phyloP scores from a whole-genome alignment of 1,140 invertebrate genomes.

The Lerema accius region DNA sequence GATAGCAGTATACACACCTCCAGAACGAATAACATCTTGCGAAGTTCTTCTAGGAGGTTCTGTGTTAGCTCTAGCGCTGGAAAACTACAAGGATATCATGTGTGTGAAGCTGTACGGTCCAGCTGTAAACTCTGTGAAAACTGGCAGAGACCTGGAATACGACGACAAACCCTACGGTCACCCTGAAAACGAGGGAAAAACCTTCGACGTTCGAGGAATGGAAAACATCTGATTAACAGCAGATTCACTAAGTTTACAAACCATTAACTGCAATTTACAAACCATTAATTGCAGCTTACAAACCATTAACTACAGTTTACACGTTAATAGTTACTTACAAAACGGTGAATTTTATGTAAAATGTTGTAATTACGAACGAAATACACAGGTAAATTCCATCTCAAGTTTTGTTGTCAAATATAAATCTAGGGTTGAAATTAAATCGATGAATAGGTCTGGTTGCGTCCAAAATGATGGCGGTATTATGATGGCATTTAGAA shows the following conservation, averaged over 20 bases:
- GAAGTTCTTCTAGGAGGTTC: conserved; percentile 89
- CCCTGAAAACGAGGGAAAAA: conserved; percentile 74
- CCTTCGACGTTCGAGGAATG: conserved; percentile 78
- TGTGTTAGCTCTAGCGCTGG: conserved; percentile 87
- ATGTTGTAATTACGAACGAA: too few species aligned
- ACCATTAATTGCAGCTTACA: background rate
- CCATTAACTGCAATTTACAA: background rate
- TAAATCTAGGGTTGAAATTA: too few species aligned
- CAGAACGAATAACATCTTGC: conserved; percentile 88
- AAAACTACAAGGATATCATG: conserved; percentile 84
- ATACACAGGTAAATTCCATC: too few species aligned
- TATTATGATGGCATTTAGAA: too few species aligned
- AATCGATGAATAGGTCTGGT: background rate
- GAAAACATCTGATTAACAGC: conserved; percentile 54
- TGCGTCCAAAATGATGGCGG: background rate
- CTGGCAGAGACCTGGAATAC: conserved; percentile 58
- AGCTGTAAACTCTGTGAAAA: conserved; percentile 55
- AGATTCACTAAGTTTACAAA: background rate
- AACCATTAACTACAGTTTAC: too few species aligned
- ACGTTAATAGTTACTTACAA: too few species aligned
- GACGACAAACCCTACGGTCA: conserved; percentile 78
- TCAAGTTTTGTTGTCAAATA: too few species aligned
- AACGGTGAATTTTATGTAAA: too few species aligned
- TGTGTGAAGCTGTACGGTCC: conserved; percentile 85
- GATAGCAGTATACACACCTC: conserved; percentile 90